A percentile compares a stretch with the other conserved stretches of the same genome.
Conservation (phyloP, 2,888 invertebrate genomes). For the Stenchaetothrips biformis region DNA sequence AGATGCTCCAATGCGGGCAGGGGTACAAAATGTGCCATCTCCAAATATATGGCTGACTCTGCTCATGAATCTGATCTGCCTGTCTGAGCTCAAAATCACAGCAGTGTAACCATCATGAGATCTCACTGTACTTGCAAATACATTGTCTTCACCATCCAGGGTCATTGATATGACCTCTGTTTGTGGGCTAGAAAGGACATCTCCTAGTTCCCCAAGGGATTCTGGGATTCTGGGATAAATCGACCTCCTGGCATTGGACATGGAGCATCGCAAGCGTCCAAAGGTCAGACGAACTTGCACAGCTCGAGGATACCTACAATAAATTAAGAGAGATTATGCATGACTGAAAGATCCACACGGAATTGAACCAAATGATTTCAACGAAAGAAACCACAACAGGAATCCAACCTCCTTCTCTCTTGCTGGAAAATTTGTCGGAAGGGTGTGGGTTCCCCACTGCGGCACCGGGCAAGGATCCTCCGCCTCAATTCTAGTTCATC, state of each 20-base stretch:
- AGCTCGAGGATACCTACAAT: neutral
- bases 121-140: neutral
- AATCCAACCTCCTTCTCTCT: neutral
- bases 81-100: neutral
- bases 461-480: neutral
- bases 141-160: neutral
- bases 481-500: neutral
- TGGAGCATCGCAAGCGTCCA: neutral
- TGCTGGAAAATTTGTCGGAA: neutral
- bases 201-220: neutral
- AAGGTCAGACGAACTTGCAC: neutral
- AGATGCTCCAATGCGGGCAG: neutral
- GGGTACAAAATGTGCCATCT: neutral
- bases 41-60: no score
- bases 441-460: neutral
- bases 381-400: neutral
- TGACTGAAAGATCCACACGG: neutral
- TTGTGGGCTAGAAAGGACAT: neutral
- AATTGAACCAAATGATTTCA: neutral
- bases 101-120: neutral
- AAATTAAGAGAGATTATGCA: neutral
- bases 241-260: neutral
- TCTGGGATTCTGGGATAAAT: neutral
- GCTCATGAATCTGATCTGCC: neutral
- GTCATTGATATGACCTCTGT: neutral